These are phyloP conservation scores for Nemoura dubitans DNA, from an alignment of 2,888 invertebrate genomes.

Conservation along the genomic window DNA sequence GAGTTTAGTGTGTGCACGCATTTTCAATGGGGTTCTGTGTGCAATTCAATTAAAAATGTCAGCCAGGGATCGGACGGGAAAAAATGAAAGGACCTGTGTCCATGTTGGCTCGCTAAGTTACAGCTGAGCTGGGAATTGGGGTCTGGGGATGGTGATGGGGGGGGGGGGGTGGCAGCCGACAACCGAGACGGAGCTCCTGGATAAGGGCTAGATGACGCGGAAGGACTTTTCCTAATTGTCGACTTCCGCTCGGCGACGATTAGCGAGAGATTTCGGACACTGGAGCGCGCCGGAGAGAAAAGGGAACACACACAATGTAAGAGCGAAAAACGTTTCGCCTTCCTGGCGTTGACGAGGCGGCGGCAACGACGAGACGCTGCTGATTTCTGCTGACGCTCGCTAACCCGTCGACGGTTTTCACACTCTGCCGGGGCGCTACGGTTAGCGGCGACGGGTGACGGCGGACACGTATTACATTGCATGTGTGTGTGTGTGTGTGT, in stretches of 20 bases:
- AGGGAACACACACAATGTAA: not conserved
- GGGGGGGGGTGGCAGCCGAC: not conserved
- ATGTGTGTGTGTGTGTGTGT: not conserved
- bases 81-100: not conserved
- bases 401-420: not conserved
- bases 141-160: not conserved
- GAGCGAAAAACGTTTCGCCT: conserved; percentile 13
- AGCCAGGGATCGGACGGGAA: not conserved
- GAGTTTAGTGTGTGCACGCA: not conserved
- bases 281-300: not conserved
- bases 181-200: not conserved
- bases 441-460: not conserved
- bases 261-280: not conserved
- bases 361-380: not conserved
- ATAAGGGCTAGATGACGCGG: conserved; percentile 12
- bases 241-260: not conserved
- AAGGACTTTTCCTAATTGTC: conserved; percentile 18
- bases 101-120: not conserved
- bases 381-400: not conserved
- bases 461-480: not conserved
- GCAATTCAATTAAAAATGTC: not conserved
- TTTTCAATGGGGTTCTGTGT: not conserved
- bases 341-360: not conserved
- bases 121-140: not conserved
- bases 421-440: not conserved